Evolutionary conservation across 2,113 vertebrate species (phyloP), one percentile per base, ranked within the genome.

Genomic region (Mandrillus leucophaeus): DNA sequence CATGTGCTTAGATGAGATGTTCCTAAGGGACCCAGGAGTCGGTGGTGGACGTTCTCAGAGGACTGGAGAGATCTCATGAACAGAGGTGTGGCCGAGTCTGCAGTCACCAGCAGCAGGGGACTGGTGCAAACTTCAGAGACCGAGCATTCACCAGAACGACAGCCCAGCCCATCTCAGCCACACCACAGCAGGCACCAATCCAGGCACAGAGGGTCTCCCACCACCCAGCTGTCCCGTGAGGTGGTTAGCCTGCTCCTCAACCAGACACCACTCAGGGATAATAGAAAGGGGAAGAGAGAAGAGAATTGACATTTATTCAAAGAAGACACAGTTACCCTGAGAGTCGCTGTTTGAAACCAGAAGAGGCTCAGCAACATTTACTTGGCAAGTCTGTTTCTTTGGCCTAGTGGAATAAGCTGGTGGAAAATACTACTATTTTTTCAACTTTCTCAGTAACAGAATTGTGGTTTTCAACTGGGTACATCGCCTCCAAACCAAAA

Each of bases 61-160:
- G 11, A 59, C 66, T 59, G 22, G 61, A 45, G 83, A 12, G 68
- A 79, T 1, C 22, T 16, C 6, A 13, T 5, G 13, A 48, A n/a
- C 25, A 18, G 30, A 59, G 0, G 14, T 6, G 5, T 6, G 17
- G 32, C 5, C 8, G 10, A 73, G 76, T 11, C 52, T 38, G 57
- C 0, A 18, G 8, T 83, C 25, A 48, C 73, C 85, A 55, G 22
- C 16, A 48, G 20, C 18, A 45, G 40, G 25, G 10, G 5, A 7
- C 32, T 8, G 4, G 27, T 0, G 43, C 40, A 14, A 45, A 16
- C 6, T 2, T 16, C 88, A 38, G 35, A 16, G 13, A 43, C 9
- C 0, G 0, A n/a, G 76, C 40, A 30, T 11, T 1, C 8, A 16
- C 55, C 11, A 3, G 45, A 18, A 27, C 6, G 18, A 50, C 3